Conservation (phyloP, 2,888 invertebrate species). For the Tinea trinotella region DNA sequence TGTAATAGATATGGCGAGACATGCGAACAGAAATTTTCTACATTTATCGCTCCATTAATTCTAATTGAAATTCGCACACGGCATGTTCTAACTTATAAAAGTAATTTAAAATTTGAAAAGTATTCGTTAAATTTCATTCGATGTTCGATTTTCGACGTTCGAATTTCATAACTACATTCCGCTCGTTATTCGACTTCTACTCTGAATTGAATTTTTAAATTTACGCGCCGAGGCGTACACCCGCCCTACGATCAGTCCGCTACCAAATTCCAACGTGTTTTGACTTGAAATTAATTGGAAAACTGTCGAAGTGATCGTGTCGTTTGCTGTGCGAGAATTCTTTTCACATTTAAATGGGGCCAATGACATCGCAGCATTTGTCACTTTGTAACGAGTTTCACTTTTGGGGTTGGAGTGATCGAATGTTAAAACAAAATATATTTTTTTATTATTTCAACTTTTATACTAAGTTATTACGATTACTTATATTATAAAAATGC, state of each 20-base stretch:
- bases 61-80: neutral
- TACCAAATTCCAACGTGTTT: slow-evolving; percentile 30
- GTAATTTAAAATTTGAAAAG: slow-evolving; percentile 32
- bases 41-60: neutral
- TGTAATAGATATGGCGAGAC: too few species aligned
- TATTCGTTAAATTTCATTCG: slow-evolving; percentile 31
- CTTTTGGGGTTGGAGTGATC: neutral
- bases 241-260: slow-evolving; percentile 22
- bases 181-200: slow-evolving; percentile 24
- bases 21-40: neutral
- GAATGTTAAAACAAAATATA: neutral
- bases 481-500: neutral
- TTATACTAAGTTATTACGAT: neutral
- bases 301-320: slow-evolving; percentile 32
- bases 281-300: slow-evolving; percentile 38
- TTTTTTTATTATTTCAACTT: neutral
- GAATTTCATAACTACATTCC: slow-evolving; percentile 31
- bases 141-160: slow-evolving; percentile 23
- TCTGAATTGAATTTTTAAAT: slow-evolving; percentile 22
- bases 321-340: slow-evolving; percentile 26
- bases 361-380: slow-evolving; percentile 7
- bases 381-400: slow-evolving; percentile 7
- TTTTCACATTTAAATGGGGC: slow-evolving; percentile 25
- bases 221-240: slow-evolving; percentile 19
- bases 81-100: slow-evolving; percentile 19